Conservation (phyloP, 2,888 invertebrate genomes). For the Odontocolon sp. region DNA sequence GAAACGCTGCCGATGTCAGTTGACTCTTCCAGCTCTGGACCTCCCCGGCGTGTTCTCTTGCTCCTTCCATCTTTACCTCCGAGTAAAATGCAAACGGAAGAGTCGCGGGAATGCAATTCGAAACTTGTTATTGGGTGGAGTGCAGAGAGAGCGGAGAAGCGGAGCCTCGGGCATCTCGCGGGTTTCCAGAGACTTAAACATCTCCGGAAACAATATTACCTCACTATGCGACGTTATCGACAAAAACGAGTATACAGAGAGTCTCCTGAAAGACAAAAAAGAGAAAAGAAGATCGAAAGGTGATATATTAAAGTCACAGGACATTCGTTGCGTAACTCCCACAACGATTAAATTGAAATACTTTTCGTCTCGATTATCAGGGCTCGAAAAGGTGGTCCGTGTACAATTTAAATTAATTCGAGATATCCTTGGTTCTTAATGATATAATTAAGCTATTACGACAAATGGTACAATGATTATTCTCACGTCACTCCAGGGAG, state of each 20-base stretch:
- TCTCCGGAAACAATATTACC: constrained; percentile 63
- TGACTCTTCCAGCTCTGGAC: constrained; percentile 3
- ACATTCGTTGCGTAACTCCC: no score
- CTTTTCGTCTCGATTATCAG: no score
- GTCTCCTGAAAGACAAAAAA: constrained; percentile 12
- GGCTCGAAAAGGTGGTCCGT: no score
- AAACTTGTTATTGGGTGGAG: constrained; percentile 68
- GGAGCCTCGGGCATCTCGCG: constrained; percentile 58
- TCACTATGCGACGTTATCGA: constrained; percentile 25
- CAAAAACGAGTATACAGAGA: neutral
- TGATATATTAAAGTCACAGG: no score
- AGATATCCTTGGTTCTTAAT: constrained; percentile 12
- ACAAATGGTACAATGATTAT: constrained; percentile 20
- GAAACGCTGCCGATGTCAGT: constrained; percentile 19
- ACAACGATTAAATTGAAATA: no score
- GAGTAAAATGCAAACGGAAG: constrained; percentile 66
- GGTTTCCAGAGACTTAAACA: constrained; percentile 63
- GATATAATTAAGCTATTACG: constrained; percentile 19
- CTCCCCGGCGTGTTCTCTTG: constrained; percentile 6
- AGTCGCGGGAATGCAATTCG: constrained; percentile 65
- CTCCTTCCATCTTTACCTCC: constrained; percentile 52
- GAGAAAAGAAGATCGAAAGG: no score
- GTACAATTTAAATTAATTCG: constrained; percentile 9
- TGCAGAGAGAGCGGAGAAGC: constrained; percentile 38
- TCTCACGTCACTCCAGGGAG: neutral